A percentile compares a stretch with the other conserved stretches of the same genome.
These are phyloP conservation scores for Neoitamus cyanurus DNA, from an alignment of 2,888 invertebrate species.

Conservation along the genomic window DNA sequence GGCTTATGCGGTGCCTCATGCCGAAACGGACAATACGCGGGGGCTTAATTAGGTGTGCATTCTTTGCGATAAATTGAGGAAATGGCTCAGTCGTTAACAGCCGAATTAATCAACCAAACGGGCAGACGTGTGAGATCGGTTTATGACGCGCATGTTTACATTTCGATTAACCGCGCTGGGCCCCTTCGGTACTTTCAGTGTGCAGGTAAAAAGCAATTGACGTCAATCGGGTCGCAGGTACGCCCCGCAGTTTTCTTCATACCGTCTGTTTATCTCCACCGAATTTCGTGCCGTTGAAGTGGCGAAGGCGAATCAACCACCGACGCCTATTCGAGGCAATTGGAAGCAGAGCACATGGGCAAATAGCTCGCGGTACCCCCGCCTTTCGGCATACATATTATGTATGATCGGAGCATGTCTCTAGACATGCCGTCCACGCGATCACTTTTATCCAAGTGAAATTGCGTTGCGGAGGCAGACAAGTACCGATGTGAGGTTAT, in stretches of 20 bases:
- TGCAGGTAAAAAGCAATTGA: slow-evolving; percentile 7
- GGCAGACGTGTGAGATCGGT: neutral
- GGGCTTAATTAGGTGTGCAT: slow-evolving; percentile 10
- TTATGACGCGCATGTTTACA: neutral
- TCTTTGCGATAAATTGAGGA: neutral
- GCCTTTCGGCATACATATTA: neutral
- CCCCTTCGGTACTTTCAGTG: neutral
- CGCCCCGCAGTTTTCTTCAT: neutral
- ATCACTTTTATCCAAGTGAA: slow-evolving; percentile 23
- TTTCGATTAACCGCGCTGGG: neutral
- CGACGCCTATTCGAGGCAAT: slow-evolving; percentile 6
- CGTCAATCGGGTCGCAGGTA: slow-evolving; percentile 6
- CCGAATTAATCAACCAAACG: neutral
- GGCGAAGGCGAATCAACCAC: slow-evolving; percentile 6
- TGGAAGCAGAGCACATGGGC: neutral
- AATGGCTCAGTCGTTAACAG: neutral
- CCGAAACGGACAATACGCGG: neutral
- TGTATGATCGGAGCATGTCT: neutral
- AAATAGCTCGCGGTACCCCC: neutral
- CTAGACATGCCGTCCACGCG: neutral
- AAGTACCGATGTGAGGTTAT: neutral
- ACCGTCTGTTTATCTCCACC: neutral
- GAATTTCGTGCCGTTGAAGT: neutral
- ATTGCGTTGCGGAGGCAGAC: slow-evolving; percentile 23
- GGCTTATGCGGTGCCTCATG: slow-evolving; percentile 1